These are phyloP conservation scores for Eretmochelys imbricata DNA, from an alignment of 2,113 vertebrate genomes.

Conservation along the genomic window DNA sequence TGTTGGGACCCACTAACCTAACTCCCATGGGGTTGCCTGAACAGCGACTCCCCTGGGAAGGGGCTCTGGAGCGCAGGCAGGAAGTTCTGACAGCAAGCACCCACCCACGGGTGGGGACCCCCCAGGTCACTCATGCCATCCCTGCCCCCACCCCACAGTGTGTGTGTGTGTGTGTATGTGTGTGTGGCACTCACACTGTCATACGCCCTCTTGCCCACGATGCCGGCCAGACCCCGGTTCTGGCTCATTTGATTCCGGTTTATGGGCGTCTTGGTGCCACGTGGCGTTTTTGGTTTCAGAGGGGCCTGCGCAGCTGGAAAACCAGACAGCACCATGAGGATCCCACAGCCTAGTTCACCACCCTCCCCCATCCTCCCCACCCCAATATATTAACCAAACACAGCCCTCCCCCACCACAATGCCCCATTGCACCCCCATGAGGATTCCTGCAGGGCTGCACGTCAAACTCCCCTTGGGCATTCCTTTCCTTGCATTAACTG, in stretches of 20 bases:
- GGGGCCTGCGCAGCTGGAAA: conserved; percentile 88
- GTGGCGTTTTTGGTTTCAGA: conserved; percentile 90
- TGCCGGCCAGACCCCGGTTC: conserved; percentile 84
- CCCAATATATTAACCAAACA: too few species aligned
- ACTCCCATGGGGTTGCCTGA: background rate
- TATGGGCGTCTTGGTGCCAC: conserved; percentile 91
- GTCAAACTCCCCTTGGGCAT: background rate
- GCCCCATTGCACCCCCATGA: background rate
- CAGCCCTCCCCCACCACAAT: background rate
- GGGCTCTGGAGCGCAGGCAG: background rate
- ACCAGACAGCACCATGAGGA: background rate
- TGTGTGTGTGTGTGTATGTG: background rate
- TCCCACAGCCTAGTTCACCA: background rate
- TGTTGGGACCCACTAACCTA: background rate
- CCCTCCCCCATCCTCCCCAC: background rate
- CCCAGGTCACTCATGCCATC: background rate
- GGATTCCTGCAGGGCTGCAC: background rate
- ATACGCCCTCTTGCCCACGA: conserved; percentile 89
- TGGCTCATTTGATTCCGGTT: conserved; percentile 92
- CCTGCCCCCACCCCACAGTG: background rate
- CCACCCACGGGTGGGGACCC: background rate
- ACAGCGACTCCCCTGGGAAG: background rate
- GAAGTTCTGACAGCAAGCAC: background rate
- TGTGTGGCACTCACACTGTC: conserved; percentile 81
- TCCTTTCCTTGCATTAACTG: background rate